Evolutionary conservation across 2,888 invertebrate genomes (phyloP).

Genomic region (Nipponacmea schrenckii): DNA sequence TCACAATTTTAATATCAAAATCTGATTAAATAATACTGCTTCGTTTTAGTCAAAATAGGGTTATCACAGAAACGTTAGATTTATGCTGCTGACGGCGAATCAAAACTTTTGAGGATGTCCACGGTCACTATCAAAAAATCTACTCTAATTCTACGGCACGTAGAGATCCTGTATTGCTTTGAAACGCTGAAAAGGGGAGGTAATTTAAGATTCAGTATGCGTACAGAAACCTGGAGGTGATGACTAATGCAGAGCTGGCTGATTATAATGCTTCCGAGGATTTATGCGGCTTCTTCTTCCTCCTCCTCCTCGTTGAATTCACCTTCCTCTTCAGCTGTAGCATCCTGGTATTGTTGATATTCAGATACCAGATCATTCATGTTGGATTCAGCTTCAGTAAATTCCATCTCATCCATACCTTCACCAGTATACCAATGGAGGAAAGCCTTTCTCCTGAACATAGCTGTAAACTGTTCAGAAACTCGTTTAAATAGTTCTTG

Average conservation of each 20-base stretch:
- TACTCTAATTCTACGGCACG: too few relatives aligned
- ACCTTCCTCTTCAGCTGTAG: conserved; percentile 54
- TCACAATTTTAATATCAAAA: too few relatives aligned
- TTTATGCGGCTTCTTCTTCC: conserved; percentile 11
- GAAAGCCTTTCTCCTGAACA: conserved; percentile 96
- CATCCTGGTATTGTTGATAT: conserved; percentile 68
- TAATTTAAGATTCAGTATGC: too few relatives aligned
- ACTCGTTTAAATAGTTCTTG: conserved; percentile 52
- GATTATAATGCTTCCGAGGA: not conserved
- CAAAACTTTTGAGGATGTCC: too few relatives aligned
- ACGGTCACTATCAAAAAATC: too few relatives aligned
- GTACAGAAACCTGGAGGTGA: too few relatives aligned
- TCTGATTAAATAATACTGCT: too few relatives aligned
- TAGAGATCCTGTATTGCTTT: too few relatives aligned
- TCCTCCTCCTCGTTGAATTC: conserved; percentile 32
- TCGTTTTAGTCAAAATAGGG: too few relatives aligned
- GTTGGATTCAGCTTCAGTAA: conserved; percentile 95
- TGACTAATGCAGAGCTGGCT: not conserved
- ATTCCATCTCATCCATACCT: conserved; percentile 97
- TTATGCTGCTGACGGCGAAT: too few relatives aligned
- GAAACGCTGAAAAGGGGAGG: too few relatives aligned
- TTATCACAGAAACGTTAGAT: too few relatives aligned
- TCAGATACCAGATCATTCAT: conserved; percentile 77
- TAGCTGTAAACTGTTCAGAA: conserved; percentile 75
- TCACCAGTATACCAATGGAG: conserved; percentile 98